Percentiles rank a stretch among this genome's conserved stretches.
Conservation (phyloP, 2,888 invertebrate genomes). For the Alcis repandata region DNA sequence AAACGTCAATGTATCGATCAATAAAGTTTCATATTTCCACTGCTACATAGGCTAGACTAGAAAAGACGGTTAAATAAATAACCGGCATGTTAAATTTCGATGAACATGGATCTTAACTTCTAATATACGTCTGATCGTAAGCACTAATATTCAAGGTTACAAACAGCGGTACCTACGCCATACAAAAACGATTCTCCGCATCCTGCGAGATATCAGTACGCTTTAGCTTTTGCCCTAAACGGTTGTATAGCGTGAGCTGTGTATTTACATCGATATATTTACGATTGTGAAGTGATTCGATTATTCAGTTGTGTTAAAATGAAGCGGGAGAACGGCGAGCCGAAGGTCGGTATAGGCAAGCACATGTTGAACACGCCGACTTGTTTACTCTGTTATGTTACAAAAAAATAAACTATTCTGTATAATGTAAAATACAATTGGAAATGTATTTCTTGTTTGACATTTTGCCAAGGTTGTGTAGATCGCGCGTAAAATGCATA, state of each 20-base stretch:
- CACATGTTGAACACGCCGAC: neutral
- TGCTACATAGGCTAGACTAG: no score
- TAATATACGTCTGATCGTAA: neutral
- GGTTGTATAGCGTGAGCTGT: constrained; percentile 29
- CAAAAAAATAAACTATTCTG: no score
- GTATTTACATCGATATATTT: constrained; percentile 12
- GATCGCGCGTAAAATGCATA: neutral
- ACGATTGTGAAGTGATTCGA: constrained; percentile 36
- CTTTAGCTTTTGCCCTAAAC: constrained; percentile 27
- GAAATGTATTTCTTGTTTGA: neutral
- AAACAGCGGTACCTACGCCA: neutral
- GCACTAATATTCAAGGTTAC: neutral
- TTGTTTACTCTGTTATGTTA: neutral
- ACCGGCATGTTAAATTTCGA: no score
- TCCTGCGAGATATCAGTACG: constrained; percentile 32
- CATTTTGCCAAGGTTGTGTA: neutral
- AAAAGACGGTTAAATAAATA: no score
- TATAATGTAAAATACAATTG: neutral
- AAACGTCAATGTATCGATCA: no score
- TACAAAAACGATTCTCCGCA: neutral
- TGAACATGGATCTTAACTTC: no score
- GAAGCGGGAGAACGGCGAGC: constrained; percentile 56
- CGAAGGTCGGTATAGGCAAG: constrained; percentile 54
- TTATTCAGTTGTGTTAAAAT: constrained; percentile 42
- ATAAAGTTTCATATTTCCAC: no score